Percentiles rank a stretch among this genome's conserved stretches.
phyloP scores from a whole-genome alignment of 2,797 vertebrate genomes.

The Lateolabrax maculatus region DNA sequence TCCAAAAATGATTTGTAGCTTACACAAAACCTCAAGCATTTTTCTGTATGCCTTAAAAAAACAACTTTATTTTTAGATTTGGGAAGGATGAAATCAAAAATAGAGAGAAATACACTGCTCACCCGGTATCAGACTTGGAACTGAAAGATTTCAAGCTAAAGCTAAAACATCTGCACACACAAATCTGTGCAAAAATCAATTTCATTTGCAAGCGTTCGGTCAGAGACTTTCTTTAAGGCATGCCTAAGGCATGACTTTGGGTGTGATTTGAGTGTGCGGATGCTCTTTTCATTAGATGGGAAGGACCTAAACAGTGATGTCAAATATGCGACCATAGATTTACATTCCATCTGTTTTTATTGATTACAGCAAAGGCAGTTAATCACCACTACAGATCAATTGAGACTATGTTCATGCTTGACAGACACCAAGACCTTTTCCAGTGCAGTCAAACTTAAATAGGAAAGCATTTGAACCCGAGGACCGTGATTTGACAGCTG shows the following conservation, averaged over 20 bases:
- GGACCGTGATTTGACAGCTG: conserved; percentile 55
- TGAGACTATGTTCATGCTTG: conserved; percentile 32
- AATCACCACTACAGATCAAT: conserved; percentile 20
- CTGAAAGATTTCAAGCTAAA: too few relatives aligned
- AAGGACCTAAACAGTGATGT: not conserved
- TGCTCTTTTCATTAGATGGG: too few relatives aligned
- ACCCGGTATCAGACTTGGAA: too few relatives aligned
- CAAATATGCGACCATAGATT: not conserved
- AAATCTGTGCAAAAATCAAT: too few relatives aligned
- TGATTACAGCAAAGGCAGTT: conserved; percentile 28
- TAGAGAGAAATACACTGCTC: too few relatives aligned
- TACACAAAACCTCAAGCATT: not conserved
- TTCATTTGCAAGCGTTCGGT: too few relatives aligned
- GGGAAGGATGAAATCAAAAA: too few relatives aligned
- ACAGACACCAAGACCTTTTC: conserved; percentile 32
- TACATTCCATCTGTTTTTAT: conserved; percentile 42
- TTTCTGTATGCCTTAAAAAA: not conserved
- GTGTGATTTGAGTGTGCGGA: too few relatives aligned
- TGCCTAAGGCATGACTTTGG: too few relatives aligned
- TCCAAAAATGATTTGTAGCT: not conserved
- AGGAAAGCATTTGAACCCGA: conserved; percentile 48
- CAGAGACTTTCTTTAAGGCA: too few relatives aligned
- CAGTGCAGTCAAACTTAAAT: conserved; percentile 43
- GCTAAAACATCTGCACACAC: too few relatives aligned
- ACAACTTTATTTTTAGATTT: not conserved